A percentile compares a stretch with the other conserved stretches of the same genome.
Conservation (phyloP, 2,888 invertebrate genomes). For the Buathra laborator region DNA sequence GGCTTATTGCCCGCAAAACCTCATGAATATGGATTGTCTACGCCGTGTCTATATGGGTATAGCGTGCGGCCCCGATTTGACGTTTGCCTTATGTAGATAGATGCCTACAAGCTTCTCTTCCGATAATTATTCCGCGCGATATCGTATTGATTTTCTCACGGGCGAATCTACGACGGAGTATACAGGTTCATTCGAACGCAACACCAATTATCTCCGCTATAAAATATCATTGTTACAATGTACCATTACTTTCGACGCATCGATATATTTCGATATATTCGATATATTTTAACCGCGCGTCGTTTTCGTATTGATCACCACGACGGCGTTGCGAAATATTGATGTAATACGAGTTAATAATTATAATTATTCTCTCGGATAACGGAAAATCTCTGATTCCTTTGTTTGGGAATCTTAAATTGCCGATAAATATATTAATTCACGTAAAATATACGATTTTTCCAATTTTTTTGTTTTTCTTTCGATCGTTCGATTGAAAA, state of each 20-base stretch:
- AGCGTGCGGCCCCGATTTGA: slow-evolving; percentile 65
- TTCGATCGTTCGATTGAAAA: no score
- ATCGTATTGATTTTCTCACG: slow-evolving; percentile 41
- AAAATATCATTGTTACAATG: background rate
- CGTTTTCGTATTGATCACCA: no score
- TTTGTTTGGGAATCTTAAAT: no score
- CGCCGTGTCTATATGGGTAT: slow-evolving; percentile 61
- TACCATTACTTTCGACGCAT: no score
- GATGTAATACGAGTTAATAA: no score
- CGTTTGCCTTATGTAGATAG: slow-evolving; percentile 57
- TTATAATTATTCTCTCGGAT: background rate
- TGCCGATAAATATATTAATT: no score
- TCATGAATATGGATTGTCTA: slow-evolving; percentile 79
- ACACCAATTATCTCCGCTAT: background rate
- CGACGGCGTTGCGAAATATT: no score
- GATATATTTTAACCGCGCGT: no score
- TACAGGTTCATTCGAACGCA: background rate
- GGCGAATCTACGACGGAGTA: slow-evolving; percentile 3
- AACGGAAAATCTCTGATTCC: background rate
- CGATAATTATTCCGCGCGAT: slow-evolving; percentile 56
- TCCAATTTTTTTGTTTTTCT: no score
- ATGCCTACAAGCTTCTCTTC: slow-evolving; percentile 18
- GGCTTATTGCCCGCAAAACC: slow-evolving; percentile 75
- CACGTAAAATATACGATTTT: no score
- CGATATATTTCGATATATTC: no score